Evolutionary conservation across 2,888 invertebrate genomes (phyloP), one percentile per base, ranked within the genome.

Genomic region (Camponotus fellah): DNA sequence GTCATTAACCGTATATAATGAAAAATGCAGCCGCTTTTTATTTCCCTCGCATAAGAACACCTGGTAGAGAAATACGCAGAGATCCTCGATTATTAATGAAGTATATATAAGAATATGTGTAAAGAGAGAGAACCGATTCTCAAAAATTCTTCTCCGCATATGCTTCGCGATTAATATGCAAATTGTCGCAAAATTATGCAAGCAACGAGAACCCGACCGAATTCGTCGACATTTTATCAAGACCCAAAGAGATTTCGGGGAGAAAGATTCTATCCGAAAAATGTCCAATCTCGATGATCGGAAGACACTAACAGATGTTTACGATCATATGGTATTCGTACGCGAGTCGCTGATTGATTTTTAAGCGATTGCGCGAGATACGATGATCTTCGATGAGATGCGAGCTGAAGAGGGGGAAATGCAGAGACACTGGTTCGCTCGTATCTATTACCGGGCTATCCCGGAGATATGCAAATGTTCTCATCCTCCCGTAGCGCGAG

Each of bases 391-490:
- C 83, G 91, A 91, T 89, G 89, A 69, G 82, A 87, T 86, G 71
- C 53, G 66, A 26, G 26, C 46, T 64, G 76, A 69, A 71, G 26
- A 26, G 26, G 26, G 74, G 56, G 68, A 84, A 77, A 53, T n/a
- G 53, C 53, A n/a, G 88, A 86, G 91, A 91, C 90, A 91, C 92
- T 93, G 91, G 92, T 90, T 91, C 87, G 86, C 86, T 87, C 88
- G 88, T 92, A 92, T 91, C 91, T 91, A 26, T 26, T 26, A 26
- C 37, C 88, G 85, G 88, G 80, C 53, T 53, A 53, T 53, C 84
- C 81, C 86, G 86, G 88, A 87, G 89, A 90, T 92, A 93, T 92
- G 92, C 89, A 92, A 93, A 93, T 93, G 85, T 80, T 84, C 64
- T 69, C 68, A 58, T 85, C 79, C 82, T 65, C 62, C 53, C 71